Base-by-base conservation (phyloP, 1,140 invertebrate genomes). In the Episyrphus balteatus region DNA sequence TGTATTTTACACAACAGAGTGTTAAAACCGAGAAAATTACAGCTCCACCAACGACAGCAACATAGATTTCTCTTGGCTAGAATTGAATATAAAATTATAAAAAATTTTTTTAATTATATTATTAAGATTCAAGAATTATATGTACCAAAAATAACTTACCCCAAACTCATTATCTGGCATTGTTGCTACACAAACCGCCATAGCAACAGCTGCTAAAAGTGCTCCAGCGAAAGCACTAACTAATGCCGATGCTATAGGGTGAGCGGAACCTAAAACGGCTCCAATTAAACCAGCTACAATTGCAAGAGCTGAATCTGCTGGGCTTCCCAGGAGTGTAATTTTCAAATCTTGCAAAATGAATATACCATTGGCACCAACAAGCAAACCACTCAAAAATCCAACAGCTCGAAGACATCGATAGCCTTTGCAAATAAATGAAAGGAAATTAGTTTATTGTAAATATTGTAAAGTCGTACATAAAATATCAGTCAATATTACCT, bases 311-410 rank as follows among this genome's bases (percentile, higher is more conserved):
- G 62, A 67, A 44, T 68, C 64, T 0, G 65, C 64, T 13, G 62
- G 65, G 41, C 60, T 67, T 32, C 62, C 65, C 37, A 68, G 49
- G 26, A 62, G 54, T 12, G 59, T 65, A 32, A 67, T 61, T 42
- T 67, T 56, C 21, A 61, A 59, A 44, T 62, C 55, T 51, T 67
- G 64, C 31, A 68, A 39, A 18, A 68, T 59, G 19, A 63, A 63
- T 36, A 67, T 58, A n/a, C 48, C 56, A 38, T 66, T 78, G 40
- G 86, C 80, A 12, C 84, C 87, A 69, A 90, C 90, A 37, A 88
- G 83, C 58, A 91, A 85, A 26, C 89, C 89, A 19, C 86, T 91
- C 21, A 92, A 72, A 63, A 92, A 92, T 79, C 90, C 88, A n/a
- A 86, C 80, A 3, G 86, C 86, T 66, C 90, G 88, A 66, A 92